Evolutionary conservation across 2,797 vertebrate species (phyloP).

Genomic region (Acomys russatus): DNA sequence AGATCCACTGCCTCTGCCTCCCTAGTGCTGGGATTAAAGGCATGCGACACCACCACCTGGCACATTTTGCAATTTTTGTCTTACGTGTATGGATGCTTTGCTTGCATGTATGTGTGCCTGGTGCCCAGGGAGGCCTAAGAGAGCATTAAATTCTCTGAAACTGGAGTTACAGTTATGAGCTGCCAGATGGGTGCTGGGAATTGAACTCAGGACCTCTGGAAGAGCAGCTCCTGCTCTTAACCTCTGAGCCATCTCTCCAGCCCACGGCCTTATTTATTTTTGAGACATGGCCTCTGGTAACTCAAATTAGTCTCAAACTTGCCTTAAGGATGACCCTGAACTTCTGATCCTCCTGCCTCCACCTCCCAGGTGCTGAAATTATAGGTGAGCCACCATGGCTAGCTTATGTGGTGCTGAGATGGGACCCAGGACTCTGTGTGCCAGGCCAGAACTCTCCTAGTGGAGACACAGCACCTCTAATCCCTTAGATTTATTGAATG

Average conservation of each 20-base stretch:
- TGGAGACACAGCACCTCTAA: not conserved
- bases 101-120: not conserved
- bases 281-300: not conserved
- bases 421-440: not conserved
- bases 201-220: not conserved
- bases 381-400: not conserved
- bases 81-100: not conserved
- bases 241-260: not conserved
- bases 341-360: not conserved
- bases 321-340: not conserved
- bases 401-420: not conserved
- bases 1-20: not conserved
- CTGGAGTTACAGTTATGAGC: not conserved
- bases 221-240: not conserved
- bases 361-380: not conserved
- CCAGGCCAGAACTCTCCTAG: not conserved
- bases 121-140: not conserved
- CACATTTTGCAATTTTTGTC: not conserved
- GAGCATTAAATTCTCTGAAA: not conserved
- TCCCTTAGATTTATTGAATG: not conserved
- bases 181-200: not conserved
- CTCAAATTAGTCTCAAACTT: not conserved
- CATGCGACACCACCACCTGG: not conserved
- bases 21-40: not conserved
- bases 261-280: not conserved